phyloP scores from a whole-genome alignment of 2,797 vertebrate genomes.

The Ataeniobius toweri region DNA sequence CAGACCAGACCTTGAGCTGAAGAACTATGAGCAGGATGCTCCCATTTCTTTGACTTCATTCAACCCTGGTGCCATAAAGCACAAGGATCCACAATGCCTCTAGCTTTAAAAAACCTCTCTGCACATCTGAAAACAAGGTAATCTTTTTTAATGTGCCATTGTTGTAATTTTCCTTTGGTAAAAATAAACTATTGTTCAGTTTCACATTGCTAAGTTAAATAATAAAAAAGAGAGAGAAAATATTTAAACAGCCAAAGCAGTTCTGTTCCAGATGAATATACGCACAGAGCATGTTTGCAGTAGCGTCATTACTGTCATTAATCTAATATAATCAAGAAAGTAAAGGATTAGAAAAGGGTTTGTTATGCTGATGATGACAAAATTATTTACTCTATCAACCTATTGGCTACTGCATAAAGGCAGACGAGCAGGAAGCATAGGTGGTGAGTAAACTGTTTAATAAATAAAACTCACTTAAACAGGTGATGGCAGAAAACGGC shows the following conservation, averaged over 20 bases:
- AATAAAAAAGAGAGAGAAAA: not conserved
- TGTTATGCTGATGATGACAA: no score
- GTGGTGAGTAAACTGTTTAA: no score
- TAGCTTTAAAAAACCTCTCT: not conserved
- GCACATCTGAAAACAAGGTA: not conserved
- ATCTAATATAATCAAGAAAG: not conserved
- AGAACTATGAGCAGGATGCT: not conserved
- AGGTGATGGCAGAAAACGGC: no score
- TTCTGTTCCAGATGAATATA: not conserved
- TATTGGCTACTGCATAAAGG: not conserved
- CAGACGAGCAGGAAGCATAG: no score
- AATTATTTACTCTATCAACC: not conserved
- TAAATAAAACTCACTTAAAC: no score
- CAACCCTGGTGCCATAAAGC: not conserved
- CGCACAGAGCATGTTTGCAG: not conserved
- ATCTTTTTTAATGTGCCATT: no score
- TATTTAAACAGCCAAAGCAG: no score
- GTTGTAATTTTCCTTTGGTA: no score
- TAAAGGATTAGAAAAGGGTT: not conserved
- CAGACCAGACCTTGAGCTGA: slow-evolving; percentile 1
- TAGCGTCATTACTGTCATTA: not conserved
- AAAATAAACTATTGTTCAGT: no score
- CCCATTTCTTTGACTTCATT: not conserved
- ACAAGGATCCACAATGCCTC: not conserved
- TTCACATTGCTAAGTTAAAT: no score